Percentiles rank a stretch among this genome's conserved stretches.
Evolutionary conservation across 2,797 vertebrate species (phyloP).

Genomic region (Phoeniculus purpureus): DNA sequence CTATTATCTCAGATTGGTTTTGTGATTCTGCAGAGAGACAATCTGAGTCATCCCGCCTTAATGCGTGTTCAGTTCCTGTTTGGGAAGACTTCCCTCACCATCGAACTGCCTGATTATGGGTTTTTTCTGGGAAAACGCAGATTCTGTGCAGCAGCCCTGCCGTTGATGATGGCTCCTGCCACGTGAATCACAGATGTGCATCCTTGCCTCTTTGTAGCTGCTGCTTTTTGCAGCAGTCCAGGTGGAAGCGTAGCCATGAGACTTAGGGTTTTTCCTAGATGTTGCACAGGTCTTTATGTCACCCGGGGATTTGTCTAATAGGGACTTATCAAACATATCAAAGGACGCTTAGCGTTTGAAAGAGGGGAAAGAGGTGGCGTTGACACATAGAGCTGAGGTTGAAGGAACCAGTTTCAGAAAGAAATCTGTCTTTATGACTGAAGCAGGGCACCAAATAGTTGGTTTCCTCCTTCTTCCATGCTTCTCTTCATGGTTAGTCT

Average conservation of each 20-base stretch:
- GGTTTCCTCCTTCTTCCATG: neutral
- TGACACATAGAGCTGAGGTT: neutral
- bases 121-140: neutral
- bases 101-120: neutral
- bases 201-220: constrained; percentile 14
- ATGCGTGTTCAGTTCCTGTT: constrained; percentile 63
- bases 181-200: constrained; percentile 49
- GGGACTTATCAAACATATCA: neutral
- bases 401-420: neutral
- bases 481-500: neutral
- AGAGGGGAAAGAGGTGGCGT: neutral
- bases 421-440: neutral
- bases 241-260: neutral
- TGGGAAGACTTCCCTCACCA: constrained; percentile 36
- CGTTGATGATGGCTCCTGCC: constrained; percentile 10
- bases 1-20: constrained; percentile 66
- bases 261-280: neutral
- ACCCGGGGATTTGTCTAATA: neutral
- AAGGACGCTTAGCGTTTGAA: neutral
- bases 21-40: constrained; percentile 50
- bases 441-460: neutral
- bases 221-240: neutral
- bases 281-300: neutral
- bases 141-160: neutral
- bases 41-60: constrained; percentile 50